phyloP scores from a whole-genome alignment of 2,113 vertebrate species.

The Chelonoidis abingdonii region DNA sequence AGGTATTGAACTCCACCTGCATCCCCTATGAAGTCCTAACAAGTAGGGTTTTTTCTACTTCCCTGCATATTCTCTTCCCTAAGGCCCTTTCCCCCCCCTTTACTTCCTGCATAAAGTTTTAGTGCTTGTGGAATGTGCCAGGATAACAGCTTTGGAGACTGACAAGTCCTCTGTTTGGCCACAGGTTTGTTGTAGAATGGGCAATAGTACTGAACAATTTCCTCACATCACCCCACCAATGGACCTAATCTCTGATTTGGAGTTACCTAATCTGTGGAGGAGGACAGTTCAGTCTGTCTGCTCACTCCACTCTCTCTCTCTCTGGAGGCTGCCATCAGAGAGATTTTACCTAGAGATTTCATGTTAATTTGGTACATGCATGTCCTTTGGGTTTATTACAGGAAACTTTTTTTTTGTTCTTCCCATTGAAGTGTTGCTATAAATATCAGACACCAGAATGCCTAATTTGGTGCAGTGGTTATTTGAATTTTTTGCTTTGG shows the following conservation, averaged over 20 bases:
- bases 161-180: neutral
- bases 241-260: neutral
- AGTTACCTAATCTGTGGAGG: neutral
- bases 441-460: neutral
- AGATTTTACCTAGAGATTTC: neutral
- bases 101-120: neutral
- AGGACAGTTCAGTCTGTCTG: neutral
- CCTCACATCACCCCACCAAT: neutral
- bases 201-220: neutral
- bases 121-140: neutral
- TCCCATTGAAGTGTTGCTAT: neutral
- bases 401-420: neutral
- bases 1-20: constrained; percentile 47
- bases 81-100: neutral
- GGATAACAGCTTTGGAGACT: neutral
- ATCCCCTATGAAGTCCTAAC: neutral
- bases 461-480: neutral
- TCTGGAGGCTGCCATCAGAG: neutral
- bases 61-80: neutral
- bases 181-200: fast-evolving
- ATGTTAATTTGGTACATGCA: neutral
- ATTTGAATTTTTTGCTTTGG: neutral
- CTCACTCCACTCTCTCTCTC: neutral
- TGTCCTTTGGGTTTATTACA: neutral
- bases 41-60: neutral